phyloP scores from a whole-genome alignment of 2,888 invertebrate species.

The Xanthorhoe designata region DNA sequence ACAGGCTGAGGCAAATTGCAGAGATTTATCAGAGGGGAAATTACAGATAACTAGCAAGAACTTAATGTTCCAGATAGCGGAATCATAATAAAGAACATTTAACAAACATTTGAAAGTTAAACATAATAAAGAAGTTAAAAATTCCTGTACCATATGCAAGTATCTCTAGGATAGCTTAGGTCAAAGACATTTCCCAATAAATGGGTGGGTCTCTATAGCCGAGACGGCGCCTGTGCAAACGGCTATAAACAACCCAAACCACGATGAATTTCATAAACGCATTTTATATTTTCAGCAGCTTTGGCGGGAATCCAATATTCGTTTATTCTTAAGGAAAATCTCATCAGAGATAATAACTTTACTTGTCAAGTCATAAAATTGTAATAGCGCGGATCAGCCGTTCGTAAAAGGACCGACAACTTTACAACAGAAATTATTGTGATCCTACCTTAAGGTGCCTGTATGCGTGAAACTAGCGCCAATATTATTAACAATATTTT shows the following conservation, averaged over 20 bases:
- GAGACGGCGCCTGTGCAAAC: conserved; percentile 63
- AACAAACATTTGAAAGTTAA: too few relatives aligned
- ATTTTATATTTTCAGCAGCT: conserved; percentile 39
- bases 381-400: conserved; percentile 40
- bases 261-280: conserved; percentile 58
- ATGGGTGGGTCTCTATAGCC: conserved; percentile 72
- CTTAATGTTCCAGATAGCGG: conserved; percentile 10
- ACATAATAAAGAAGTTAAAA: background rate
- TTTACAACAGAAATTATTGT: conserved; percentile 49
- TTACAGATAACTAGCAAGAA: conserved; percentile 13
- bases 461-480: too few relatives aligned
- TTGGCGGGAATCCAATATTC: conserved; percentile 58
- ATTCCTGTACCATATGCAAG: background rate
- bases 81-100: too few relatives aligned
- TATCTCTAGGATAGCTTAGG: conserved; percentile 31
- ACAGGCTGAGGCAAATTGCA: conserved; percentile 13
- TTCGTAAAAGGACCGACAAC: conserved; percentile 40
- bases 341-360: conserved; percentile 19
- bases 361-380: conserved; percentile 34
- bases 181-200: conserved; percentile 59
- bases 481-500: too few relatives aligned
- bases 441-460: conserved; percentile 51
- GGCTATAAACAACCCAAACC: conserved; percentile 61
- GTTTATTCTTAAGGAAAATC: conserved; percentile 26
- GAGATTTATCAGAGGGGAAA: conserved; percentile 23